Evolutionary conservation across 1,140 invertebrate species (phyloP), one percentile per base, ranked within the genome.

Genomic region (Daktulosphaira vitifoliae): DNA sequence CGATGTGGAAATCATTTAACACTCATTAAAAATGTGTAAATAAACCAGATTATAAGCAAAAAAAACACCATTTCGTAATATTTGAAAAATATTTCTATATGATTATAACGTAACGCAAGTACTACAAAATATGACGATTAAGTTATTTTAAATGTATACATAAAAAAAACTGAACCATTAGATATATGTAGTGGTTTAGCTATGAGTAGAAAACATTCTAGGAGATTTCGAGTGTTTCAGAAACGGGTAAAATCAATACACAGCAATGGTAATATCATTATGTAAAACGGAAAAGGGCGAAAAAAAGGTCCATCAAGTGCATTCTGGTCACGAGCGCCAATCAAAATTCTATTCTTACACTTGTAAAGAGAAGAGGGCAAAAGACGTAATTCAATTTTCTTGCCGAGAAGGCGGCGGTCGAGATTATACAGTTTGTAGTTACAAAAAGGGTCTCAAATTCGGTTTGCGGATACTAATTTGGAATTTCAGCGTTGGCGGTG

Each of bases 341-440:
- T 62, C 56, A 62, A 62, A 62, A 62, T 62, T 62, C 56, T 62
- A 62, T 62, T 62, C 56, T 62, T 62, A 62, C 56, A 48, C 56
- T 62, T 62, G 42, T 29, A 38, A 37, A 20, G 53, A 56, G 39
- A 56, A 46, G 54, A 29, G 54, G 54, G 23, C 39, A 59, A 56
- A 59, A 39, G 54, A 59, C 25, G 54, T 59, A 59, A 59, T 59
- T 59, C 44, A 59, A 59, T 59, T 59, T 59, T 39, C 39, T 59
- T 44, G 54, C 8, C 54, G 39, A 44, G 39, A 53, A 25, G 51
- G 33, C 52, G 38, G 53, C 22, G 53, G 53, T 56, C 42, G 38
- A 56, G 53, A 56, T 56, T 56, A 56, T 56, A 33, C 29, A 3
- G 33, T 22, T 16, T 39, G 26, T 33, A 39, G 52, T 39, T 20